These are phyloP conservation scores for Lissonota sp. DNA, from an alignment of 2,888 invertebrate genomes.

Conservation along the genomic window DNA sequence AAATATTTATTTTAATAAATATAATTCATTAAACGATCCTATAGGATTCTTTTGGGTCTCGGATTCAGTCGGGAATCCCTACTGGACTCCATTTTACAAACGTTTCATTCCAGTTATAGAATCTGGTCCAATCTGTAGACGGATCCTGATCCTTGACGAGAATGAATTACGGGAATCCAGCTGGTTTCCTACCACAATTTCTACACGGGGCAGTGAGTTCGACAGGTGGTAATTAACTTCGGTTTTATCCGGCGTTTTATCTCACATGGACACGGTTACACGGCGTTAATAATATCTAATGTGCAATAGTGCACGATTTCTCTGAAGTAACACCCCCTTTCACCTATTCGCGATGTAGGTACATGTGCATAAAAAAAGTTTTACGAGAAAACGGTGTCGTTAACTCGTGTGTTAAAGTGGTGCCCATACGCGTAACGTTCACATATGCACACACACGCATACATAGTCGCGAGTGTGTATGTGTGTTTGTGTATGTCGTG, in stretches of 20 bases:
- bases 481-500: conserved; percentile 1
- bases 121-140: no score
- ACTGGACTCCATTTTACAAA: no score
- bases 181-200: conserved; percentile 1
- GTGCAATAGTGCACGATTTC: conserved; percentile 39
- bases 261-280: conserved; percentile 40
- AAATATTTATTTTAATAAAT: no score
- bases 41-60: no score
- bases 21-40: no score
- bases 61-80: no score
- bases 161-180: conserved; percentile 1
- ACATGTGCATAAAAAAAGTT: conserved; percentile 27
- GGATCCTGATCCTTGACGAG: no score
- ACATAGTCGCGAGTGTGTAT: background rate
- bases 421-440: conserved; percentile 37
- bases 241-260: conserved; percentile 62
- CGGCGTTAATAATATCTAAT: conserved; percentile 65
- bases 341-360: background rate
- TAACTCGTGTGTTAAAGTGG: conserved; percentile 63
- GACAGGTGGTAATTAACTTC: conserved; percentile 59
- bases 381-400: conserved; percentile 53
- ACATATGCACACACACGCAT: background rate
- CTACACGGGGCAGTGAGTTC: background rate
- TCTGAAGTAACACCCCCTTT: conserved; percentile 5
- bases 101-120: no score